Evolutionary conservation across 2,113 vertebrate genomes (phyloP).

Genomic region (Saguinus midas): DNA sequence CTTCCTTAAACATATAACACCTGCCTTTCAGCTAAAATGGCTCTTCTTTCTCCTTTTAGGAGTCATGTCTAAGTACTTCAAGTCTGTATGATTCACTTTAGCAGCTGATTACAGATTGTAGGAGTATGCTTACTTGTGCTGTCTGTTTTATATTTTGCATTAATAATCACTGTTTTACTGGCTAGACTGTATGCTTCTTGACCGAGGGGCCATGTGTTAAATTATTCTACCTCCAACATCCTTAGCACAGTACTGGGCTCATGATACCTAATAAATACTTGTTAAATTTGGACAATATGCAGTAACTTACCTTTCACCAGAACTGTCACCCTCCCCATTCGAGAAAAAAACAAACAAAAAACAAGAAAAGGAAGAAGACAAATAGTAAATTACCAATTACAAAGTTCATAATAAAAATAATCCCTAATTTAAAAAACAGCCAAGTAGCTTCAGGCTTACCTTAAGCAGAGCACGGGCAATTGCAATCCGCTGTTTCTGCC

Average conservation of each 20-base stretch:
- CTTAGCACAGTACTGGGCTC: neutral
- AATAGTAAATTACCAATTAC: neutral
- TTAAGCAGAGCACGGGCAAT: constrained; percentile 97
- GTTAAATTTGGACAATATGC: neutral
- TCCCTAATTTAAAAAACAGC: neutral
- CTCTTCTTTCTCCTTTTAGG: neutral
- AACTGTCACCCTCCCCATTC: neutral
- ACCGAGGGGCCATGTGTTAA: no score
- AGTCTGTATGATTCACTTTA: neutral
- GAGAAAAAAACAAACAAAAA: neutral
- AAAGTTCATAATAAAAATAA: neutral
- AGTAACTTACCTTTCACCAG: neutral
- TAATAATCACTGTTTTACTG: neutral
- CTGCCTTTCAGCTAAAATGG: neutral
- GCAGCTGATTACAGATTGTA: neutral
- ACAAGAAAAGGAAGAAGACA: neutral
- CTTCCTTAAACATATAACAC: neutral
- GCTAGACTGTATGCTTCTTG: neutral
- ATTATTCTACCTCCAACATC: neutral
- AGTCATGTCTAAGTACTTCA: neutral
- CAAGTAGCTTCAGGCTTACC: constrained; percentile 81
- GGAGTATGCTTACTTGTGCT: no score
- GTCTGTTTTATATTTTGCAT: neutral
- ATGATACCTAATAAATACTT: no score
- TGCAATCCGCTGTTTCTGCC: constrained; percentile 98